These are phyloP conservation scores for western clawed frog (Xenopus tropicalis) DNA, from an alignment of 2,113 vertebrate species.

Conservation along the genomic window UCB_Xtro_10.0 CM004444.2:157160001-157160500, in stretches of 20 bases:
- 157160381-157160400: too few species aligned
- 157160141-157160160: slow-evolving; percentile 9
- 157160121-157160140: slow-evolving; percentile 5
- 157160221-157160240: not conserved
- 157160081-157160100: not conserved
- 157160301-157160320: not conserved
- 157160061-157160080: slow-evolving; percentile 21
- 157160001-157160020: slow-evolving; percentile 16
- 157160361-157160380: too few species aligned
- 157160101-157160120: slow-evolving; percentile 3
- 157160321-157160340: too few species aligned
- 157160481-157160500: too few species aligned
- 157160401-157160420: too few species aligned
- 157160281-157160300: not conserved
- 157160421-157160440: too few species aligned
- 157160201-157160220: not conserved
- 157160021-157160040: slow-evolving; percentile 16
- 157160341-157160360: too few species aligned
- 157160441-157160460: too few species aligned
- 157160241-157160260: not conserved
- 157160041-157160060: slow-evolving; percentile 10
- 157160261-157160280: slow-evolving; percentile 5
- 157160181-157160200: slow-evolving; percentile 11
- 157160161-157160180: slow-evolving; percentile 5
- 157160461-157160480: too few species aligned